phyloP scores from a whole-genome alignment of 2,797 vertebrate species.

The Rhinophrynus dorsalis region DNA sequence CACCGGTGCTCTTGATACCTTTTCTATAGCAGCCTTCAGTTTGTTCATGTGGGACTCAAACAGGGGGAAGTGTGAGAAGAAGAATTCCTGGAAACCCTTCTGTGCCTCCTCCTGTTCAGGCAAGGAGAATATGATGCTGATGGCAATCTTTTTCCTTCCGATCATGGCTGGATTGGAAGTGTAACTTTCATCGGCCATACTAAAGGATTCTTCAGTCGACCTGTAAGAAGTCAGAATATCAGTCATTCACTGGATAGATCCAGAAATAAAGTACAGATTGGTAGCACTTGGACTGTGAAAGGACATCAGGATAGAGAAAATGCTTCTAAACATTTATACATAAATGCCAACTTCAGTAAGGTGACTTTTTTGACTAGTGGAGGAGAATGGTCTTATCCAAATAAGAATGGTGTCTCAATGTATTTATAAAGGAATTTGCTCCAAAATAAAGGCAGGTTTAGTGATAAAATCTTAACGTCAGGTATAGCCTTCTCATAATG shows the following conservation, averaged over 20 bases:
- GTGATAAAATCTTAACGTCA: too few relatives aligned
- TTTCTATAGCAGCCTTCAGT: slow-evolving; percentile 82
- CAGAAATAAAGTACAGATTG: too few relatives aligned
- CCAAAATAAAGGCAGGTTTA: too few relatives aligned
- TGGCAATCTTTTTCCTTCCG: slow-evolving; percentile 80
- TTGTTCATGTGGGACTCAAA: slow-evolving; percentile 87
- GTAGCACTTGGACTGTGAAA: not conserved
- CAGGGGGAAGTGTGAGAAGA: slow-evolving; percentile 83
- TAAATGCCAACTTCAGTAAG: too few relatives aligned
- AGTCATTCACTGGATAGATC: too few relatives aligned
- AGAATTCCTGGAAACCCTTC: slow-evolving; percentile 80
- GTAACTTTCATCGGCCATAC: slow-evolving; percentile 81
- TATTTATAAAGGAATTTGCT: too few relatives aligned
- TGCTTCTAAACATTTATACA: too few relatives aligned
- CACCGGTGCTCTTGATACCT: too few relatives aligned
- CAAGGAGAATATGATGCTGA: slow-evolving; percentile 81
- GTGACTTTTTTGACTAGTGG: too few relatives aligned
- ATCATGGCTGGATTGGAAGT: slow-evolving; percentile 77
- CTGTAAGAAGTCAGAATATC: slow-evolving; percentile 64
- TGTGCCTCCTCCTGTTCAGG: slow-evolving; percentile 79
- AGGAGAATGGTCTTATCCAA: too few relatives aligned
- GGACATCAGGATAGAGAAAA: not conserved
- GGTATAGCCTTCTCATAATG: too few relatives aligned
- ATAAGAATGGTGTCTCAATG: too few relatives aligned
- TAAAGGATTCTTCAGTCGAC: slow-evolving; percentile 82